These are phyloP conservation scores for Deilephila porcellus DNA, from an alignment of 2,888 invertebrate genomes.

Conservation along the genomic window DNA sequence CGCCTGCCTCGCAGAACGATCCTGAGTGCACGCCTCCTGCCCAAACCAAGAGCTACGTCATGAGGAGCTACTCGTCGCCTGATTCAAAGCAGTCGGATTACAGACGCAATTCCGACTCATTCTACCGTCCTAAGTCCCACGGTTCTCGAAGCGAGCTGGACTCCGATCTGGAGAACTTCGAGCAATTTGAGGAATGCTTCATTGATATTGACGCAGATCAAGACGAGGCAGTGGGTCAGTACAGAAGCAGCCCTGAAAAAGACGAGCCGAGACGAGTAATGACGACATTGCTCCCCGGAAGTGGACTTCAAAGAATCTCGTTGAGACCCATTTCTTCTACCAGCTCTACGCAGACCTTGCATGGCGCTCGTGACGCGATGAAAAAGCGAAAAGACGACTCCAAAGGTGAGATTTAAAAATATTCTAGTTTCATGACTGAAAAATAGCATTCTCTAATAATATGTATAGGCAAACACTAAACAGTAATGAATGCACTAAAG, in stretches of 20 bases:
- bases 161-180: constrained; percentile 75
- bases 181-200: constrained; percentile 74
- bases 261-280: constrained; percentile 72
- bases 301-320: constrained; percentile 73
- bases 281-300: constrained; percentile 73
- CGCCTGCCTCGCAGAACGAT: constrained; percentile 68
- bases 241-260: constrained; percentile 64
- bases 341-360: constrained; percentile 58
- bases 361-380: constrained; percentile 60
- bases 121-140: constrained; percentile 66
- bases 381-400: constrained; percentile 62
- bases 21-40: constrained; percentile 45
- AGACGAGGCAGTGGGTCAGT: constrained; percentile 64
- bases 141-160: constrained; percentile 74
- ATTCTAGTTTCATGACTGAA: not conserved
- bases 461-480: not conserved
- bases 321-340: constrained; percentile 67
- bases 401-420: constrained; percentile 56
- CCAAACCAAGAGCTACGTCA: constrained; percentile 62
- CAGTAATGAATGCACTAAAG: not conserved
- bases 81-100: constrained; percentile 68
- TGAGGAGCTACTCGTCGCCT: constrained; percentile 75
- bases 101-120: constrained; percentile 69
- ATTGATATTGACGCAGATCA: constrained; percentile 78
- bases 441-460: not conserved